Evolutionary conservation across 2,888 invertebrate genomes (phyloP).

Genomic region (Rhodophaea formosa): DNA sequence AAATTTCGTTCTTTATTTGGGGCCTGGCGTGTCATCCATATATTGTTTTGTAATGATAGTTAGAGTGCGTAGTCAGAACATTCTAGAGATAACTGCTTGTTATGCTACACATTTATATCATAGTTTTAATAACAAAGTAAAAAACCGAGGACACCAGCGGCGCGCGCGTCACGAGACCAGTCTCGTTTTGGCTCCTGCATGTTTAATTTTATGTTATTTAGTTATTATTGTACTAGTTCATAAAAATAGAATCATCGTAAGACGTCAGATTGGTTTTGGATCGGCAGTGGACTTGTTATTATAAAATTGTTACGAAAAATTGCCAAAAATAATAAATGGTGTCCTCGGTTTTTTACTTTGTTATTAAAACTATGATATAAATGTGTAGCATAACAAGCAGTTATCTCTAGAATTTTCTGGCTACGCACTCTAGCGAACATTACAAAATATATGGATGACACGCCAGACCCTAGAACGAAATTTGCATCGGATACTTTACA

Average conservation of each 20-base stretch:
- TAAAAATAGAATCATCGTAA: not conserved
- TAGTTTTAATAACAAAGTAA: not conserved
- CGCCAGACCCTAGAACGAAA: no score
- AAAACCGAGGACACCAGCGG: not conserved
- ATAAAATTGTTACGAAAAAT: not conserved
- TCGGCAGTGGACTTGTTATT: not conserved
- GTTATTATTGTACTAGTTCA: not conserved
- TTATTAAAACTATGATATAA: not conserved
- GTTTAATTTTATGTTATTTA: no score
- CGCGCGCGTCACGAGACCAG: not conserved
- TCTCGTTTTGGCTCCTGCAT: not conserved
- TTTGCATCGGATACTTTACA: no score
- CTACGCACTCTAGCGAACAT: not conserved
- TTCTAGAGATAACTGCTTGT: not conserved
- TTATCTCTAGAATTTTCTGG: not conserved
- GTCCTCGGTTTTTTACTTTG: not conserved
- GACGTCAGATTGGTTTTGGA: not conserved
- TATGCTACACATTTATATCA: not conserved
- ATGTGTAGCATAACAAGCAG: not conserved
- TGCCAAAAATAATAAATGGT: not conserved
- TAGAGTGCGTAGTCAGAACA: not conserved
- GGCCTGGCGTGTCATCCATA: no score
- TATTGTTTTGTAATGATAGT: not conserved
- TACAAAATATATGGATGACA: no score
- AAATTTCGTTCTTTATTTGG: no score